Percentiles rank a stretch among this genome's conserved stretches.
phyloP scores from a whole-genome alignment of 2,888 invertebrate species.

The Trachelus iudaicus region DNA sequence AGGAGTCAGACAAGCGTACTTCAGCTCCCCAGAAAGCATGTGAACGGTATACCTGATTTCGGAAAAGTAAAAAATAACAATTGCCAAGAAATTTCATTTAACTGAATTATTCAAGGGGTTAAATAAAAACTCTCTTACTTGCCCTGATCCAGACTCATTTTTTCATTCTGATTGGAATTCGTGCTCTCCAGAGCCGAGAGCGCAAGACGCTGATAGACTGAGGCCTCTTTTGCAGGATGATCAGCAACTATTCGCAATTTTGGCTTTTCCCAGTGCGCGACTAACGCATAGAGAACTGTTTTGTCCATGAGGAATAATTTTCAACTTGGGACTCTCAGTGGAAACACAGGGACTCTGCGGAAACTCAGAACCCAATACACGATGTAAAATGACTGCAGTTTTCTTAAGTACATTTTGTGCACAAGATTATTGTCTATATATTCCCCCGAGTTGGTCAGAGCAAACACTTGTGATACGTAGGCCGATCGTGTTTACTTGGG shows the following conservation, averaged over 20 bases:
- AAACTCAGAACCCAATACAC: too few species aligned
- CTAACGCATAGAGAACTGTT: conserved; percentile 37
- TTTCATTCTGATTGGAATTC: conserved; percentile 39
- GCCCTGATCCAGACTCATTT: conserved; percentile 43
- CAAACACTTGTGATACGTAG: neutral
- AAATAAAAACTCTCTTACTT: conserved; percentile 36
- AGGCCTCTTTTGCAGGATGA: conserved; percentile 31
- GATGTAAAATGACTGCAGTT: too few species aligned
- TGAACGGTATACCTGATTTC: conserved; percentile 44
- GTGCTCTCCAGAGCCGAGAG: conserved; percentile 36
- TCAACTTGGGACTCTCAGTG: too few species aligned
- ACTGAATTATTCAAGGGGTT: neutral
- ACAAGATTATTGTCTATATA: neutral
- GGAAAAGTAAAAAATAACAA: neutral
- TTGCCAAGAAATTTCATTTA: neutral
- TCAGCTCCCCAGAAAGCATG: conserved; percentile 44
- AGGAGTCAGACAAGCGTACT: conserved; percentile 45
- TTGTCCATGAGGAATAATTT: conserved; percentile 14
- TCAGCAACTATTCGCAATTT: conserved; percentile 45
- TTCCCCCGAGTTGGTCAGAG: neutral
- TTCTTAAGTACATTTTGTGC: neutral
- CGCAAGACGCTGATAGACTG: conserved; percentile 30
- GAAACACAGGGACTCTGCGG: too few species aligned
- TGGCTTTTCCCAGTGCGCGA: conserved; percentile 44
- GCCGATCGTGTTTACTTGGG: neutral